Base-by-base conservation (phyloP, 2,888 invertebrate species). In the Imbricaverruca yamaguchii region DNA sequence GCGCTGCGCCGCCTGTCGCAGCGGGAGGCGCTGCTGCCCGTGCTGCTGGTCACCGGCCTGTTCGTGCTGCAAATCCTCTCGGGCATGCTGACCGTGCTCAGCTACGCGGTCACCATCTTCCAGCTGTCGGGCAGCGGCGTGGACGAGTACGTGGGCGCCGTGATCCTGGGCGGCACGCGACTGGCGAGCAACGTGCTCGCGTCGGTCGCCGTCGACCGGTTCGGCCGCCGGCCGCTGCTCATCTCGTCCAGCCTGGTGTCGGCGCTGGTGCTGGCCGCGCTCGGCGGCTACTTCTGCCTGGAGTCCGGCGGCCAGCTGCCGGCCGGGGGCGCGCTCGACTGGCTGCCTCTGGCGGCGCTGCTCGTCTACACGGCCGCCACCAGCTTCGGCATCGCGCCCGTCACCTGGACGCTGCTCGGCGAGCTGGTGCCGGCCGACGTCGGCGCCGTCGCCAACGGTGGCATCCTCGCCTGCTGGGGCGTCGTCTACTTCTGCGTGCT, bases 1-100 rank as follows among this genome's bases (percentile, higher is more conserved):
- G 84, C 84, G 83, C 82, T 87, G 21, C 83, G 87, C n/a, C 85
- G 85, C 39, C 83, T 85, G 10, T 85, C 85, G 59, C 85, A 85
- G 74, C 84, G 85, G 12, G 86, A 86, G 82, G 84, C 86, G 12
- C 85, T 83, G 77, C 84, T 85, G 57, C 87, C 87, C 1, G 82
- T 88, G 21, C 83, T 85, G 12, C 85, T 88, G 25, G 84, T 85
- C 4, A 82, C 86, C 0, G 82, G 84, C 21, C 85, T 88, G 25
- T 86, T 87, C 86, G 80, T 86, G 15, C 86, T 88, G 69, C 87
- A 88, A 80, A 88, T 88, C 83, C 83, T 87, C 8, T 86, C 85
- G 80, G 88, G 88, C 12, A 87, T 87, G 77, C 87, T 88, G 85
- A 87, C 86, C 69, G 86, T 88, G 82, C 87, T 88, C 86, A 87